These are phyloP conservation scores for Peromyscus eremicus DNA, from an alignment of 2,797 vertebrate species.

Conservation along the genomic window DNA sequence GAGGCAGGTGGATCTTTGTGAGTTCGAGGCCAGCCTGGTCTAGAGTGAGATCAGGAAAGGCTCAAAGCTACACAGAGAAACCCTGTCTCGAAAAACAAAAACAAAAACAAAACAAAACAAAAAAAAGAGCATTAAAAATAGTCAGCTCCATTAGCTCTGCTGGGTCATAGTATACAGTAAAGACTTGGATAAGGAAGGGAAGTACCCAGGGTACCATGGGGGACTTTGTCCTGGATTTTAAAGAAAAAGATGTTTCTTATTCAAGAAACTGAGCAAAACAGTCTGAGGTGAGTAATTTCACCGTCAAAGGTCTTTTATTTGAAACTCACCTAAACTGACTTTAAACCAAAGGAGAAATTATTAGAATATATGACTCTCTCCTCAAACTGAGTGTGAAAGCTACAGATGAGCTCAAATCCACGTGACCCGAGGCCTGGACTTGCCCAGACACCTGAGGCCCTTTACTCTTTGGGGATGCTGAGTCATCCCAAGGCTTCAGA, in stretches of 20 bases:
- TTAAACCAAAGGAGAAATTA: conserved; percentile 9
- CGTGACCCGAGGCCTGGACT: background rate
- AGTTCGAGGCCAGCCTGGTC: no score
- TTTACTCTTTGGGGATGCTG: no score
- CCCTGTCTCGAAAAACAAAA: no score
- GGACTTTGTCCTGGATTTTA: background rate
- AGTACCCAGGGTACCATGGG: background rate
- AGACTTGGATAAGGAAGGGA: background rate
- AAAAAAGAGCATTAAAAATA: background rate
- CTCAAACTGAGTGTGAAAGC: background rate
- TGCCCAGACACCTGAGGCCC: background rate
- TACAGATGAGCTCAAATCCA: background rate
- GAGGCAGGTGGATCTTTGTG: no score
- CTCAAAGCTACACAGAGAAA: no score
- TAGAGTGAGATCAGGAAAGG: no score
- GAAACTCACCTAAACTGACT: background rate
- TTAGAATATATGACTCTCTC: background rate
- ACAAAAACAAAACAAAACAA: no score
- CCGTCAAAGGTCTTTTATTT: background rate
- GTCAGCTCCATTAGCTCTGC: background rate
- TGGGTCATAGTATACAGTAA: background rate
- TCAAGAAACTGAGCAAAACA: background rate
- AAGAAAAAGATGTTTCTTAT: background rate
- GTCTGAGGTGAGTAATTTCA: background rate
- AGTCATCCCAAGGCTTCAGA: background rate